Conservation (phyloP, 2,888 invertebrate species). For the Poecilus cupreus region DNA sequence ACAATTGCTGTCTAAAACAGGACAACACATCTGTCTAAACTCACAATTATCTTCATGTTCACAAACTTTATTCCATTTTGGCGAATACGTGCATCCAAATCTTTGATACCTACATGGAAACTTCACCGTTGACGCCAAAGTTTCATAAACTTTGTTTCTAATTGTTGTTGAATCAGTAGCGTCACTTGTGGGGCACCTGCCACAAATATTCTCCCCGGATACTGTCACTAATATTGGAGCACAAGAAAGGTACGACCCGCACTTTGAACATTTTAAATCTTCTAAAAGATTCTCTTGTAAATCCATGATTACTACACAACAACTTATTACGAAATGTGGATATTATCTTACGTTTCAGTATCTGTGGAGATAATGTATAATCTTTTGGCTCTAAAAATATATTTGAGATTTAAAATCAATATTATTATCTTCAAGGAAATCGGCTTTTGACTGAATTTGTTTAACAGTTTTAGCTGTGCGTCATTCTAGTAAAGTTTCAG, state of each 20-base stretch:
- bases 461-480: neutral
- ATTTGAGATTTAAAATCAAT: neutral
- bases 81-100: slow-evolving; percentile 16
- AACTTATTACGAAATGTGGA: neutral
- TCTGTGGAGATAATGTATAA: neutral
- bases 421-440: slow-evolving; percentile 11
- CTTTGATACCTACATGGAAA: slow-evolving; percentile 47
- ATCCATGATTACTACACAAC: slow-evolving; percentile 5
- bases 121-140: neutral
- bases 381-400: neutral
- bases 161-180: neutral
- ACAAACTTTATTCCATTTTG: neutral
- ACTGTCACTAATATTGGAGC: slow-evolving; percentile 12
- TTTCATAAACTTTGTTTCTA: slow-evolving; percentile 37
- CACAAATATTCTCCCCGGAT: slow-evolving; percentile 47
- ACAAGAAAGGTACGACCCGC: slow-evolving; percentile 37
- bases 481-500: neutral
- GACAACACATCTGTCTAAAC: slow-evolving; percentile 30
- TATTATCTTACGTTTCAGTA: neutral
- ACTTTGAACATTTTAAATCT: slow-evolving; percentile 38
- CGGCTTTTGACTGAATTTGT: neutral
- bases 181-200: slow-evolving; percentile 1
- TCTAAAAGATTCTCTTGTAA: neutral
- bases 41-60: slow-evolving; percentile 49
- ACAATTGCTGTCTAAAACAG: neutral